Evolutionary conservation across 2,888 invertebrate species (phyloP).

Genomic region (Melieria crassipennis): DNA sequence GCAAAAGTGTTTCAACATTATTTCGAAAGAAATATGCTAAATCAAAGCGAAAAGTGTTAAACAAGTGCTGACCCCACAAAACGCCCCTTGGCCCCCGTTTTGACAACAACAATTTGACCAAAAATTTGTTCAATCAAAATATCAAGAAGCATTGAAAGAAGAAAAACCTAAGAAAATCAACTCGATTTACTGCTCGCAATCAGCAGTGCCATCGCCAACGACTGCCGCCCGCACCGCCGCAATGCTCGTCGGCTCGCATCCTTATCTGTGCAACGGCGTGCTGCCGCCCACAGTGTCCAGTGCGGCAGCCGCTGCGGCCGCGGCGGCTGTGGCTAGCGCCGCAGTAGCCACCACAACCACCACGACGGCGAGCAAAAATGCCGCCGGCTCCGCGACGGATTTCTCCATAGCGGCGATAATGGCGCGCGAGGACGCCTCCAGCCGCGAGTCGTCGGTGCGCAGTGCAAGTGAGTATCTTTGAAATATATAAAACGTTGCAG

Average conservation of each 20-base stretch:
- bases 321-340: constrained; percentile 35
- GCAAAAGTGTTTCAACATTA: no score
- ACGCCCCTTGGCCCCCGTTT: not conserved
- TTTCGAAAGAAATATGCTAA: constrained; percentile 14
- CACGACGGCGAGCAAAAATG: constrained; percentile 54
- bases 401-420: constrained; percentile 95
- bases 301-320: constrained; percentile 44
- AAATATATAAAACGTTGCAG: not conserved
- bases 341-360: constrained; percentile 47
- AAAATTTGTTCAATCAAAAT: not conserved
- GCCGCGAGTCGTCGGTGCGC: constrained; percentile 61
- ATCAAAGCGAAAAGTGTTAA: not conserved
- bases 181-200: not conserved
- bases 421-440: constrained; percentile 73
- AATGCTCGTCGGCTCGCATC: constrained; percentile 62
- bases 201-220: constrained; percentile 18
- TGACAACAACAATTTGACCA: not conserved
- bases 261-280: constrained; percentile 54
- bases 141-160: not conserved
- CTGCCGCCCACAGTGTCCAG: constrained; percentile 44
- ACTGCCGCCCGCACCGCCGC: constrained; percentile 38
- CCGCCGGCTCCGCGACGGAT: constrained; percentile 78
- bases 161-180: constrained; percentile 19
- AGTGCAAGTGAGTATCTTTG: constrained; percentile 61
- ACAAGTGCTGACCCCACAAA: constrained; percentile 1